A percentile compares a stretch with the other conserved stretches of the same genome.
These are phyloP conservation scores for Disparrhopalites patrizii DNA, from an alignment of 2,888 invertebrate species.

Conservation along the genomic window DNA sequence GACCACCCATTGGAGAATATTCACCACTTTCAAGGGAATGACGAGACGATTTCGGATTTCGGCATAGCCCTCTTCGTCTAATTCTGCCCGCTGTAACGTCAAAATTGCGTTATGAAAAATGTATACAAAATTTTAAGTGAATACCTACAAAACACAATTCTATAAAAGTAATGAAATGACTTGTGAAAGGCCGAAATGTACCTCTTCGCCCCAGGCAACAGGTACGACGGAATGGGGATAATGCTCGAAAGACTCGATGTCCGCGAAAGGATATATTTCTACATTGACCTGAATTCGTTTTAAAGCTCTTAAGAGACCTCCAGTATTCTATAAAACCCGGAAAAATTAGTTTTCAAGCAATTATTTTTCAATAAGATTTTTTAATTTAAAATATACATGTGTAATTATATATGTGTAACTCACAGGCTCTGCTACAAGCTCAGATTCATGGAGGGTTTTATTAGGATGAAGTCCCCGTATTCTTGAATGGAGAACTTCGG, in stretches of 20 bases:
- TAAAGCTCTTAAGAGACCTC: not conserved
- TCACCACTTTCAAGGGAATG: slow-evolving; percentile 30
- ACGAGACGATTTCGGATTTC: slow-evolving; percentile 28
- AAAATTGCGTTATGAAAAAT: too few species aligned
- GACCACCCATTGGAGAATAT: slow-evolving; percentile 31
- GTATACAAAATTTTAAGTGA: too few species aligned
- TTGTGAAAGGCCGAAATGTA: too few species aligned
- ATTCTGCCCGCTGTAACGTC: too few species aligned
- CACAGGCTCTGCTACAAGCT: not conserved
- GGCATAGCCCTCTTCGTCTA: slow-evolving; percentile 24
- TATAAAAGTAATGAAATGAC: too few species aligned
- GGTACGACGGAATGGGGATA: not conserved
- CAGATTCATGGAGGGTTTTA: not conserved
- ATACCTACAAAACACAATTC: too few species aligned
- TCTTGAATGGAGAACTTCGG: not conserved
- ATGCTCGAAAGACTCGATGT: not conserved
- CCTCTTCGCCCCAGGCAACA: not conserved
- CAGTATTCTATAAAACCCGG: not conserved
- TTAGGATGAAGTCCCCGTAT: not conserved
- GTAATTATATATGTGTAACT: too few species aligned
- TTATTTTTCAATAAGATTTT: not conserved
- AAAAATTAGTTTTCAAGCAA: too few species aligned
- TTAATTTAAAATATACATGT: not conserved
- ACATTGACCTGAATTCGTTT: not conserved
- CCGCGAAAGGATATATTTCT: not conserved